Conservation (phyloP, 2,797 vertebrate species). For the Dipus sagitta region DNA sequence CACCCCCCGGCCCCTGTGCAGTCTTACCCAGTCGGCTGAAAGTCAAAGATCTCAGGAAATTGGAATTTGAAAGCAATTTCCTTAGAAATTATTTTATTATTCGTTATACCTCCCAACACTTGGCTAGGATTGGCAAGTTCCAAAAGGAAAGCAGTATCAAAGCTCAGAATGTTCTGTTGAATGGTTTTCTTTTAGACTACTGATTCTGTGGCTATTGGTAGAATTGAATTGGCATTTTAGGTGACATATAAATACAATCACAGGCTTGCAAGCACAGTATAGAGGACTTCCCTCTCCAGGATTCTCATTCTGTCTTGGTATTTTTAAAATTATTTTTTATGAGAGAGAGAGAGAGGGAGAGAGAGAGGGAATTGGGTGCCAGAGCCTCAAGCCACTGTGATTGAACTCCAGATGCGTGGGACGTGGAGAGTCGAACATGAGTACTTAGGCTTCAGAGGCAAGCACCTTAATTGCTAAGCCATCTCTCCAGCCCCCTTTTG, state of each 20-base stretch:
- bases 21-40: background rate
- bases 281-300: background rate
- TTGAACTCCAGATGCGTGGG: too few species aligned
- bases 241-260: background rate
- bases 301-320: background rate
- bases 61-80: slow-evolving; percentile 8
- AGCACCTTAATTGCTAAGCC: too few species aligned
- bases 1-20: background rate
- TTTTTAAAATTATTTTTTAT: background rate
- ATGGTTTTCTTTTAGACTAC: background rate
- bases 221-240: slow-evolving; percentile 10
- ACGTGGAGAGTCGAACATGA: too few species aligned
- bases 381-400: too few species aligned
- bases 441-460: too few species aligned
- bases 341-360: too few species aligned
- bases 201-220: background rate
- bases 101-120: background rate
- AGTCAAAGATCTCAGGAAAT: background rate
- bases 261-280: background rate
- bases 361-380: too few species aligned
- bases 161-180: background rate
- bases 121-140: slow-evolving; percentile 26
- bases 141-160: background rate
- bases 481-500: too few species aligned
- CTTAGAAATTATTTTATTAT: slow-evolving; percentile 43